phyloP scores from a whole-genome alignment of 1,140 invertebrate species.

The Centruroides sculpturatus region DNA sequence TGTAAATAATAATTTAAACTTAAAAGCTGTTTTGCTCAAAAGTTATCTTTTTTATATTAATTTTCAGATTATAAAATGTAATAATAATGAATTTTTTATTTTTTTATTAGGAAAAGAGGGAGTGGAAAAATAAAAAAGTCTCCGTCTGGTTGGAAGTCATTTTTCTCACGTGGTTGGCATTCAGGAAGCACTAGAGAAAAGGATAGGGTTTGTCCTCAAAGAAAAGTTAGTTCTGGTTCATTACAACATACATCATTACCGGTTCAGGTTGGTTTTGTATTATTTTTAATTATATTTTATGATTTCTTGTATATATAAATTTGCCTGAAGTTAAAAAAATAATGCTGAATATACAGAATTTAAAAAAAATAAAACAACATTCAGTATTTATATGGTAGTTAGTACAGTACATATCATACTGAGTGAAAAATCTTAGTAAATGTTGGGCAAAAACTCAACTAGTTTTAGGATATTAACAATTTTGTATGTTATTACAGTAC shows the following conservation, averaged over 20 bases:
- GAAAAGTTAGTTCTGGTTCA: slow-evolving; percentile 12
- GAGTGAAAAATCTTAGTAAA: too few relatives aligned
- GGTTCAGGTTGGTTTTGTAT: slow-evolving; percentile 1
- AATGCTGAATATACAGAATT: too few relatives aligned
- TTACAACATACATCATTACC: slow-evolving; percentile 8
- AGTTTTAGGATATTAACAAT: too few relatives aligned
- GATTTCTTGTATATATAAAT: background rate
- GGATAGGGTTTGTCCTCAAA: background rate
- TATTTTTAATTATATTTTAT: background rate
- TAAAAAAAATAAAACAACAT: too few relatives aligned
- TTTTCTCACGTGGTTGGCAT: slow-evolving; percentile 35
- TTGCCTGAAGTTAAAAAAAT: too few relatives aligned
- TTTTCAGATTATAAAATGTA: too few relatives aligned
- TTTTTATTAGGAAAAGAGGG: slow-evolving; percentile 3
- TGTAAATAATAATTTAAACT: too few relatives aligned
- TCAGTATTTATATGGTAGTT: too few relatives aligned
- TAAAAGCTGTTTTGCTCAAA: too few relatives aligned
- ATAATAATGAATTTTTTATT: background rate
- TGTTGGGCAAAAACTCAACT: too few relatives aligned
- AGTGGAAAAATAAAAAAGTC: slow-evolving; percentile 13
- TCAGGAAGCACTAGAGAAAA: slow-evolving; percentile 29
- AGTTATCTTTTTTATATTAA: background rate
- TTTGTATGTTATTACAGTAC: too few relatives aligned
- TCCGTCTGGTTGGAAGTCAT: slow-evolving; percentile 29
- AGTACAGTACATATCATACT: too few relatives aligned